Evolutionary conservation across 23 tunicate genomes (phyloP).

Genomic region (Diplosoma virens): DNA sequence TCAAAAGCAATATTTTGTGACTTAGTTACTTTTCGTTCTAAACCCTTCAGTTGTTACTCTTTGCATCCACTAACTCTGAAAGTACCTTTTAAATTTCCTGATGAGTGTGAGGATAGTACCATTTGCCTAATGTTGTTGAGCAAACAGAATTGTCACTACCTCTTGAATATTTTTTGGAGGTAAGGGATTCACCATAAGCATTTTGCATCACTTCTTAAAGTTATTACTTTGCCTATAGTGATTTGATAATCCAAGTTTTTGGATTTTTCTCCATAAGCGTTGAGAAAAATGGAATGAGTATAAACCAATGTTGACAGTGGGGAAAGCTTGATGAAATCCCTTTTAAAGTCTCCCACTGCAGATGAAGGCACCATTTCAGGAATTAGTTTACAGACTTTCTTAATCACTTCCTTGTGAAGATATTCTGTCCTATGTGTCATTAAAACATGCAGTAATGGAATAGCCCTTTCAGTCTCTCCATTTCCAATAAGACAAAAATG

Average conservation of each 20-base stretch:
- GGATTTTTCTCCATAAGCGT: background rate
- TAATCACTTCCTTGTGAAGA: background rate
- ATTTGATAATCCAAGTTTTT: slow-evolving; percentile 1
- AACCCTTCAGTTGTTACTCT: background rate
- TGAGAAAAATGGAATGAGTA: slow-evolving; percentile 2
- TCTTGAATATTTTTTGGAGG: slow-evolving; percentile 12
- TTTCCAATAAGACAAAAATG: slow-evolving; percentile 17
- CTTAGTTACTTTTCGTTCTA: no score
- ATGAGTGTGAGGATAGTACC: slow-evolving; percentile 3
- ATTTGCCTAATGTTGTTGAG: slow-evolving; percentile 8
- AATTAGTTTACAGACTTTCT: background rate
- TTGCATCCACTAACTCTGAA: background rate
- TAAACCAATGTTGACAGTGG: slow-evolving; percentile 10
- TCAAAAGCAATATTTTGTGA: no score
- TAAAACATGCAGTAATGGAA: background rate
- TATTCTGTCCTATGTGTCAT: slow-evolving; percentile 1
- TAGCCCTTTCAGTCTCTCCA: background rate
- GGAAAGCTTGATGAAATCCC: no score
- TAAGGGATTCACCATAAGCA: slow-evolving; percentile 1
- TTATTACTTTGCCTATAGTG: slow-evolving; percentile 1
- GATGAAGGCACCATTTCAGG: background rate
- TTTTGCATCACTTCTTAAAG: background rate
- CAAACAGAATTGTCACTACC: slow-evolving; percentile 2
- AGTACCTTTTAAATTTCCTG: background rate
- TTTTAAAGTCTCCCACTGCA: slow-evolving; percentile 1